Evolutionary conservation across 2,797 vertebrate genomes (phyloP), one percentile per base, ranked within the genome.

Genomic region (Macropodus opercularis): DNA sequence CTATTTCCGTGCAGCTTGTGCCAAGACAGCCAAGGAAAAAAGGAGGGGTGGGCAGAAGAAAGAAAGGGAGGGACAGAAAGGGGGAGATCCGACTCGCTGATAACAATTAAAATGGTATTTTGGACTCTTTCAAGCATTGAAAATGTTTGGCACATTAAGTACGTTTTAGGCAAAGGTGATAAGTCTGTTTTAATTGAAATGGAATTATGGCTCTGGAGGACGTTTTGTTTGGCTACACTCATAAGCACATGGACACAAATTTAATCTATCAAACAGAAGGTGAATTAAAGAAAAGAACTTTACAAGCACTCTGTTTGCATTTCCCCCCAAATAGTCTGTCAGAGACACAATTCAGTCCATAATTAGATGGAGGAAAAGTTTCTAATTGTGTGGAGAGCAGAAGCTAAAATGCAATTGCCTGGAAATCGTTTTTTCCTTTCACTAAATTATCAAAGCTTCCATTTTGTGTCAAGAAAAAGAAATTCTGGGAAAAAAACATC

Each of bases 181-280:
- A 96, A 96, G 94, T 97, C 95, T 95, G 92, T 95, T 96, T 96
- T 95, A 96, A 97, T 96, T 97, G 95, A 97, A 96, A 96, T 95
- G 93, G 94, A 96, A 95, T 95, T 94, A 95, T 95, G 94, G 95
- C 95, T 95, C 93, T 93, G 92, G 94, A 94, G 93, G 93, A 96
- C 94, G 93, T 95, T 96, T 95, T 92, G 92, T 95, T 94, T 95
- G 94, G 93, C 94, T 93, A 94, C 93, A 93, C 92, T 95, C 92
- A 93, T 91, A 93, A 91, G 96, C 93, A 93, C n/a, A 36, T 90
- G 83, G 19, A 86, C 76, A 83, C 26, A 93, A 12, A 36, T 9
- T 84, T 70, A 90, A 92, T 93, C 92, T 93, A 93, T 94, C 92
- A 94, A 93, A 95, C 93, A 94, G 92, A 92, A 94, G 93, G 92